A percentile compares a stretch with the other conserved stretches of the same genome.
phyloP scores from a whole-genome alignment of 2,797 vertebrate species.

The Mus caroli region DNA sequence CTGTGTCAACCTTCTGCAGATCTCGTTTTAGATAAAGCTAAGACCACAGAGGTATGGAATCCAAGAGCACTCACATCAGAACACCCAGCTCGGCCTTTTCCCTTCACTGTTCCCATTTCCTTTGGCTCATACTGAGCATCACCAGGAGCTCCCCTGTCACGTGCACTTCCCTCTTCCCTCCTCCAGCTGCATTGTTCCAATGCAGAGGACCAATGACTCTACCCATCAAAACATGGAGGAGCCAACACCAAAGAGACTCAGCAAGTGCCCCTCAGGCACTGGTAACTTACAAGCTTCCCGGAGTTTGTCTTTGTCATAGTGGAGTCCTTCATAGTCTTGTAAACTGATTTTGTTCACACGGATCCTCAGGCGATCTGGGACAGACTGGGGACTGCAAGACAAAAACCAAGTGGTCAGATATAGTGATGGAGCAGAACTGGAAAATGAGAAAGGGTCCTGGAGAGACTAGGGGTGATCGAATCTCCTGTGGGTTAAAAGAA shows the following conservation, averaged over 20 bases:
- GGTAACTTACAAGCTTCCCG: slow-evolving; percentile 96
- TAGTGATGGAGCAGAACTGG: rapidly evolving
- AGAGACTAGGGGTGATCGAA: not conserved
- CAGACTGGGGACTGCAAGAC: slow-evolving; percentile 94
- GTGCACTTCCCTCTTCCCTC: not conserved
- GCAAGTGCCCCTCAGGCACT: not conserved
- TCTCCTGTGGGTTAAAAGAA: slow-evolving; percentile 25
- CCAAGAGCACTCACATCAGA: not conserved
- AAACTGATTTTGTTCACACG: slow-evolving; percentile 97
- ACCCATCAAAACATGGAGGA: not conserved
- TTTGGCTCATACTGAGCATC: not conserved
- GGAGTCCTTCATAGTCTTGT: slow-evolving; percentile 96
- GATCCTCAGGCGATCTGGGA: slow-evolving; percentile 96
- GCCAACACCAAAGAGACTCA: not conserved
- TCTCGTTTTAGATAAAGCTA: not conserved
- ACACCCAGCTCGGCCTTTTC: not conserved
- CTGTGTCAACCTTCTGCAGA: not conserved
- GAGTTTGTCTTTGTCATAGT: slow-evolving; percentile 97
- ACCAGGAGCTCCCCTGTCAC: not conserved
- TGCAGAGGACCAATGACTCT: not conserved
- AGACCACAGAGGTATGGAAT: not conserved
- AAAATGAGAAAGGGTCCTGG: not conserved
- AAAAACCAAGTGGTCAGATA: slow-evolving; percentile 76
- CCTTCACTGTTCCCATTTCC: not conserved
- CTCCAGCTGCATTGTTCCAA: not conserved